These are phyloP conservation scores for Hirtodrosophila alboralis DNA, from an alignment of 2,888 invertebrate genomes.

Conservation along the genomic window DNA sequence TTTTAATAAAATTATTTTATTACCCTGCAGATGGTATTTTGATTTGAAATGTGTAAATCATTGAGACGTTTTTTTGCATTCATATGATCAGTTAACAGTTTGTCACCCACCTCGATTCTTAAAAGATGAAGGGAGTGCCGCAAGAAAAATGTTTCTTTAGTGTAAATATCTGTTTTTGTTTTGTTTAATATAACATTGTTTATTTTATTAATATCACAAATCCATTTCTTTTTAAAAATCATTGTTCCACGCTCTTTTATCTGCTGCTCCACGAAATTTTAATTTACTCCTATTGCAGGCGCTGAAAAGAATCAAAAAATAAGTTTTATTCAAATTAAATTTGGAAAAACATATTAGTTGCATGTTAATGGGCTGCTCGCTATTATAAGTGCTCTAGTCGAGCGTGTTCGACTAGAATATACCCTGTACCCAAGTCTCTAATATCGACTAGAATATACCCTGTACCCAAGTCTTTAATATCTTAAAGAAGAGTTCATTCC, in stretches of 20 bases:
- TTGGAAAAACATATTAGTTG: constrained; percentile 9
- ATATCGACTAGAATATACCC: background rate
- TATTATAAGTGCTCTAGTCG: background rate
- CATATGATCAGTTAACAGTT: too few species aligned
- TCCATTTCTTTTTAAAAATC: constrained; percentile 21
- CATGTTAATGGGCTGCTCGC: constrained; percentile 8
- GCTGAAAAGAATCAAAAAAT: constrained; percentile 53
- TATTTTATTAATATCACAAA: constrained; percentile 68
- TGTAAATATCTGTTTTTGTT: too few species aligned
- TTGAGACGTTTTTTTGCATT: too few species aligned
- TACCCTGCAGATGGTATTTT: too few species aligned
- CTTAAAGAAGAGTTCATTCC: too few species aligned
- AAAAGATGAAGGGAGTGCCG: too few species aligned
- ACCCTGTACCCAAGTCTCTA: background rate
- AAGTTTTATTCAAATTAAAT: background rate
- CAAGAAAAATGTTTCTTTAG: too few species aligned
- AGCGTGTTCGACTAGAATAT: background rate
- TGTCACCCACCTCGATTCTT: too few species aligned
- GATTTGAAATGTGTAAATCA: too few species aligned
- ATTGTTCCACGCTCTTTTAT: constrained; percentile 17
- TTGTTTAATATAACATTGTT: constrained; percentile 36
- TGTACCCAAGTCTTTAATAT: background rate
- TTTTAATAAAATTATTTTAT: too few species aligned
- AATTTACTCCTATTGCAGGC: constrained; percentile 55
- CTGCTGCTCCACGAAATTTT: background rate